Base-by-base conservation (phyloP, 2,888 invertebrate genomes). In the Agrochola lychnidis region DNA sequence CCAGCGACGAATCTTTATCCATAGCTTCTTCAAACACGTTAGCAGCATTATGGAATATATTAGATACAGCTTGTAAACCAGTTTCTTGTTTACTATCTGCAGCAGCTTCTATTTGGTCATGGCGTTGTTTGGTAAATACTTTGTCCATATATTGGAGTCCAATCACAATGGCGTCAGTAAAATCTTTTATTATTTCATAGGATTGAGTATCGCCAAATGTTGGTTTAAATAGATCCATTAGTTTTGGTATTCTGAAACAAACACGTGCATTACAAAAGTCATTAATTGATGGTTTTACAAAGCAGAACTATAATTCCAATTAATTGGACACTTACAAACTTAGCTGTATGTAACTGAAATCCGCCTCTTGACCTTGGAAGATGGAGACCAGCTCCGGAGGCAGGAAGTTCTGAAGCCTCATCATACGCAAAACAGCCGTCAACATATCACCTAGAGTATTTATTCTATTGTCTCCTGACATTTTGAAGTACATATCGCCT, bases 381-480 rank as follows among this genome's bases (percentile, higher is more conserved):
- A 94, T 84, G 22, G 88, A 86, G 22, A 89, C 78, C n/a, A 97
- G 76, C 79, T 97, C 97, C 0, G 91, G 88, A 0, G 97, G 97
- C 25, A 97, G 83, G 86, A 97, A 97, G 86, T 96, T 95, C 53
- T 95, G 91, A 0, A 96, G 76, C 0, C 91, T 93, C 12, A 93
- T 92, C 90, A 97, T 93, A 9, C 96, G 93, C 6, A 97, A 83
- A 0, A 96, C 93, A 0, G 96, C 96, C 1, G 94, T 94, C 40
- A 95, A 80, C 87, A 97, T 94, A 62, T 93, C 93, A 0, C 94
- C 96, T 2, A 97, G 81, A 14, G 94, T 93, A 0, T 90, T 87
- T 57, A 97, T 82, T 25, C 97, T 92, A 56, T 92, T 90, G 81
- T 97, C 97, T 0, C 96, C 96, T 0, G 95, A 94, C 73, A 97